Evolutionary conservation across 2,888 invertebrate genomes (phyloP), one percentile per base, ranked within the genome.

Genomic region (Eledona agricola): DNA sequence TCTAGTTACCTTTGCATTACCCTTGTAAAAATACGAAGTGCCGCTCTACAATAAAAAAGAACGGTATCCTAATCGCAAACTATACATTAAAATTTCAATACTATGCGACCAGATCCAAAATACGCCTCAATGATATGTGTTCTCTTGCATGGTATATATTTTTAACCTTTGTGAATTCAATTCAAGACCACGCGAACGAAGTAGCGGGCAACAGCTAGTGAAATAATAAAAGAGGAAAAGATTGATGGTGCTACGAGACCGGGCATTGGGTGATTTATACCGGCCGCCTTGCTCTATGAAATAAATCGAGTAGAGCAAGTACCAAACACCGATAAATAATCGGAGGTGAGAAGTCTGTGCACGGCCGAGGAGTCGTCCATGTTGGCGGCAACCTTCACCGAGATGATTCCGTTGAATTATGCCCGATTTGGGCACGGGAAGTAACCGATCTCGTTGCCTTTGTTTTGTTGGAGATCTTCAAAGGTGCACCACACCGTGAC

Each of bases 301-400:
- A 35, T 47, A 37, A 47, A 37, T 37, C 37, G 35, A 47, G 37
- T 26, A n/a, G 20, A 20, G 20, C 35, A 26, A 47, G 13, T 28
- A 23, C 10, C 15, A 20, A 28, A 35, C 20, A 22, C 29, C 15
- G 47, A 47, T 22, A 28, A 35, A 28, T 35, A 37, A 40, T 51
- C 38, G 57, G 51, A 51, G 51, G 53, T 53, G 47, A 45, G 28
- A 40, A 40, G 40, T 40, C 40, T 28, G 28, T 40, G 40, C 28
- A 28, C 40, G 16, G n/a, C 4, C 9, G 3, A 16, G 9, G 10
- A 19, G 19, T 26, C 40, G 15, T 11, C 17, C 19, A 28, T 28
- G 13, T 35, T 26, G 13, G 12, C 11, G 15, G n/a, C 25, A 31
- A 17, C 40, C 23, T 50, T 50, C 40, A 40, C 19, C 5, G 5